Evolutionary conservation across 2,797 vertebrate species (phyloP).

Genomic region (Amniataba percoides): DNA sequence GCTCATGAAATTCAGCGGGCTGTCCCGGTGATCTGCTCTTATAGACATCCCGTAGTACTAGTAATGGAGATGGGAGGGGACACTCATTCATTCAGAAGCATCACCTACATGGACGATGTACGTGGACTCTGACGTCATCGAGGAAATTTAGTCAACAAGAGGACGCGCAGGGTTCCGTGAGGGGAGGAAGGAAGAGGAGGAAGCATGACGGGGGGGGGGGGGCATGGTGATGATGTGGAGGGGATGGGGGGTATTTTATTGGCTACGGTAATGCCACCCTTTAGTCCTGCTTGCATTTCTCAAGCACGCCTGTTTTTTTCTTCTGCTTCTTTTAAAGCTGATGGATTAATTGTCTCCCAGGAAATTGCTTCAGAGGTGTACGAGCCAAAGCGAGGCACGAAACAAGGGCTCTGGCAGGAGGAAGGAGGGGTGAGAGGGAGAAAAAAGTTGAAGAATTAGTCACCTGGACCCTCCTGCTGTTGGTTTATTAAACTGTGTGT

Average conservation of each 20-base stretch:
- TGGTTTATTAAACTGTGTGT: slow-evolving; percentile 19
- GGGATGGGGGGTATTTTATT: slow-evolving; percentile 43
- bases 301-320: not conserved
- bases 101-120: slow-evolving; percentile 83
- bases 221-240: not conserved
- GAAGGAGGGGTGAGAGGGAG: not conserved
- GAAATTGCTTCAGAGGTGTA: slow-evolving; percentile 40
- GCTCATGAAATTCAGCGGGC: slow-evolving; percentile 82
- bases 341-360: slow-evolving; percentile 27
- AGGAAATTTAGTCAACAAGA: slow-evolving; percentile 83
- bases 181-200: slow-evolving; percentile 43
- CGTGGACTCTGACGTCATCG: slow-evolving; percentile 87
- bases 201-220: slow-evolving; percentile 24
- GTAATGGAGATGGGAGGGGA: slow-evolving; percentile 83
- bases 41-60: slow-evolving; percentile 89
- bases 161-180: slow-evolving; percentile 81
- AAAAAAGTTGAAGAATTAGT: slow-evolving; percentile 35
- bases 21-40: slow-evolving; percentile 86
- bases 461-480: slow-evolving; percentile 19
- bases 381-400: slow-evolving; percentile 15
- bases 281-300: slow-evolving; percentile 16
- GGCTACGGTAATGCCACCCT: slow-evolving; percentile 29
- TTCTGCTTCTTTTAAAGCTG: slow-evolving; percentile 1
- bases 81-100: slow-evolving; percentile 89
- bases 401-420: slow-evolving; percentile 20